These are phyloP conservation scores for Sinodicranocentrus sp. DNA, from an alignment of 2,888 invertebrate species.

Conservation along the genomic window DNA sequence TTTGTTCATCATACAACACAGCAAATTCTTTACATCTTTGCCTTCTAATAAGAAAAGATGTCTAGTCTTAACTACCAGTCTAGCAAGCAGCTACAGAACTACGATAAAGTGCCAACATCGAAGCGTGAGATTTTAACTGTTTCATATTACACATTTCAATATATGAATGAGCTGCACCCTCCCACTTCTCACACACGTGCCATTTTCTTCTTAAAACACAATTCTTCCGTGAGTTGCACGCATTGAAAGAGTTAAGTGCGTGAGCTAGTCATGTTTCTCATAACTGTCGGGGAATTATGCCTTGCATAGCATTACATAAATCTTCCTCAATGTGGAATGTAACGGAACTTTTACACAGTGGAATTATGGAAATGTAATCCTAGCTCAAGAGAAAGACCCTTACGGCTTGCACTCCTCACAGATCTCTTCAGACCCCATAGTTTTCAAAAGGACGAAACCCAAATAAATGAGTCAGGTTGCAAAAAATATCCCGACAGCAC, in stretches of 20 bases:
- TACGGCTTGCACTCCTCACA: not conserved
- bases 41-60: too few species aligned
- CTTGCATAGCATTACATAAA: not conserved
- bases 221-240: not conserved
- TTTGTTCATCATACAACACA: too few species aligned
- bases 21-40: too few species aligned
- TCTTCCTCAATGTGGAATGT: slow-evolving; percentile 8
- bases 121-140: too few species aligned
- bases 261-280: not conserved
- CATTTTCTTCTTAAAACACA: too few species aligned
- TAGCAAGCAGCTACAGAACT: too few species aligned
- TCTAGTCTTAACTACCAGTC: too few species aligned
- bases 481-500: slow-evolving; percentile 35
- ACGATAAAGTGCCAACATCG: too few species aligned
- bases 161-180: too few species aligned
- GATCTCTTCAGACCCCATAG: not conserved
- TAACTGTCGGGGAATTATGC: slow-evolving; percentile 6
- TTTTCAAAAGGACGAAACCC: not conserved
- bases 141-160: too few species aligned
- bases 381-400: not conserved
- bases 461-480: slow-evolving; percentile 30
- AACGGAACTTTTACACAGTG: slow-evolving; percentile 1
- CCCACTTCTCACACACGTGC: too few species aligned
- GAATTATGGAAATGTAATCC: slow-evolving; percentile 43
- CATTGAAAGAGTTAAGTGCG: not conserved